Conservation (phyloP, 1,140 invertebrate species). For the Neocloeon triangulifer region DNA sequence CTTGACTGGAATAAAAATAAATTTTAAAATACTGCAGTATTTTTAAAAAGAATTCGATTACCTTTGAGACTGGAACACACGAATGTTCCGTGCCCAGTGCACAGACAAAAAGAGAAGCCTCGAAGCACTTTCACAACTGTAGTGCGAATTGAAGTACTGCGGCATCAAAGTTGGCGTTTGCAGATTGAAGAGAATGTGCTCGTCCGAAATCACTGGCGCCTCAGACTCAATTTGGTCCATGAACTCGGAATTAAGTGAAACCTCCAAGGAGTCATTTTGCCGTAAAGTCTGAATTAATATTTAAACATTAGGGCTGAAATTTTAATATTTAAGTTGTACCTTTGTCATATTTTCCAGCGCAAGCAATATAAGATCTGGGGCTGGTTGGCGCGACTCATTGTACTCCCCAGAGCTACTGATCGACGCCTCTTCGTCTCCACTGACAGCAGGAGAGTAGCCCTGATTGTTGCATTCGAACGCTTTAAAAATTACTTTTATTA, state of each 20-base stretch:
- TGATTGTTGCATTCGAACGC: too few relatives aligned
- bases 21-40: constrained; percentile 7
- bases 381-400: constrained; percentile 28
- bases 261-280: too few relatives aligned
- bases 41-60: constrained; percentile 16
- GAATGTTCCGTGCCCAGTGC: constrained; percentile 67
- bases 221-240: too few relatives aligned
- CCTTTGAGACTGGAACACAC: constrained; percentile 57
- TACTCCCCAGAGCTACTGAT: constrained; percentile 29
- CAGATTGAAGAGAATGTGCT: constrained; percentile 49
- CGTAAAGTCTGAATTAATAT: too few relatives aligned
- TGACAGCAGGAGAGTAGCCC: too few relatives aligned
- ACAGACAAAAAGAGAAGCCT: constrained; percentile 69
- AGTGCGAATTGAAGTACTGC: constrained; percentile 63
- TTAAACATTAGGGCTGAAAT: too few relatives aligned
- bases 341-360: constrained; percentile 55
- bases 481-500: too few relatives aligned
- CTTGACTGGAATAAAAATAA: constrained; percentile 18
- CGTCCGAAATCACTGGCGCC: constrained; percentile 39
- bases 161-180: constrained; percentile 62
- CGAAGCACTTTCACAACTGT: constrained; percentile 79
- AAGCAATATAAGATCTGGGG: constrained; percentile 43
- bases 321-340: too few relatives aligned
- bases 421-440: constrained; percentile 33
- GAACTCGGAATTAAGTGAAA: too few relatives aligned